Conservation (phyloP, 2,113 vertebrate genomes). For the Zosterops japonicus region DNA sequence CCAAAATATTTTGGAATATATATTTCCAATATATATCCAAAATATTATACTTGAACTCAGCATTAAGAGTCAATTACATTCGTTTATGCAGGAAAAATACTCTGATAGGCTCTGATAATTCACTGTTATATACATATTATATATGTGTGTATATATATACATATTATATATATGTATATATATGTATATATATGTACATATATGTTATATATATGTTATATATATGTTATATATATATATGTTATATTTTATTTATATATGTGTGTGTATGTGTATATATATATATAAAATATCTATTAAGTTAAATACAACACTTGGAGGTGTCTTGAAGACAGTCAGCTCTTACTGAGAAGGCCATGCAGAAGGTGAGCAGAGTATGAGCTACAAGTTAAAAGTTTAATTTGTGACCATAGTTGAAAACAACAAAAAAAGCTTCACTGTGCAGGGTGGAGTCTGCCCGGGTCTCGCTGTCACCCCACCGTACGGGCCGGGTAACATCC, state of each 20-base stretch:
- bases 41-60: background rate
- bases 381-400: background rate
- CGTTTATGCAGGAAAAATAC: background rate
- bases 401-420: fast-evolving
- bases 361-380: fast-evolving
- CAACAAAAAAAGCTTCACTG: background rate
- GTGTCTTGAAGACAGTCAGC: background rate
- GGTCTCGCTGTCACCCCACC: fast-evolving
- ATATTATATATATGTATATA: no score
- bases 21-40: background rate
- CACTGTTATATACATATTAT: no score
- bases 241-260: no score
- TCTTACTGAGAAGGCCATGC: fast-evolving
- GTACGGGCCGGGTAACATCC: fast-evolving
- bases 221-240: no score
- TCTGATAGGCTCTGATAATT: background rate
- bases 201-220: no score
- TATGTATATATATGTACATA: no score
- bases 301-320: background rate
- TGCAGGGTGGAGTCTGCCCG: background rate
- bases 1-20: background rate
- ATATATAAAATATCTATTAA: background rate
- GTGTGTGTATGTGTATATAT: no score
- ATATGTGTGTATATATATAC: no score
- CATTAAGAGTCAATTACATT: background rate